Conservation (phyloP, 2,888 invertebrate species). For the Eilema depressum region DNA sequence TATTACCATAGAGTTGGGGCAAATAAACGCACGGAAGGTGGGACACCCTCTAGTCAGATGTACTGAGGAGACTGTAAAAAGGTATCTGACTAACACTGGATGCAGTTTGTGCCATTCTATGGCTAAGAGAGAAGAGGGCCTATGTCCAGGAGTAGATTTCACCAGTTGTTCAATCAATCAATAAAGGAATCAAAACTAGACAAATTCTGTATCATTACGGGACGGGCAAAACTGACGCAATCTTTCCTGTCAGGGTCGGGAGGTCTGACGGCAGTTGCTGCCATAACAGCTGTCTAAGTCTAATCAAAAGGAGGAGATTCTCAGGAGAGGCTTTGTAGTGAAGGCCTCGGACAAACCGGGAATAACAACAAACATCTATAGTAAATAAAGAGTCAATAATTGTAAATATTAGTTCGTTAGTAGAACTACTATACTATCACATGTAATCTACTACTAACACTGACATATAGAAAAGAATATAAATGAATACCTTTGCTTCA, state of each 20-base stretch:
- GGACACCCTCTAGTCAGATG: not conserved
- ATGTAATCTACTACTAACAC: not conserved
- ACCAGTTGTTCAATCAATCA: not conserved
- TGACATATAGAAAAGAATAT: slow-evolving; percentile 7
- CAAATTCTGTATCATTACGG: too few relatives aligned
- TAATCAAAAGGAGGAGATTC: not conserved
- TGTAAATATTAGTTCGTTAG: slow-evolving; percentile 2
- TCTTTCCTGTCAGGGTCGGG: too few relatives aligned
- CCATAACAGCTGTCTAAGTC: not conserved
- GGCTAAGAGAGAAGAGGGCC: not conserved
- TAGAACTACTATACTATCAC: not conserved
- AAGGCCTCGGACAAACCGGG: not conserved
- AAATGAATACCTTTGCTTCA: slow-evolving; percentile 88
- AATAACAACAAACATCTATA: not conserved
- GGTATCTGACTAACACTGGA: not conserved
- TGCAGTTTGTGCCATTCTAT: not conserved
- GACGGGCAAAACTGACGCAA: not conserved
- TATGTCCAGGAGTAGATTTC: not conserved
- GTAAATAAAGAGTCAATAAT: not conserved
- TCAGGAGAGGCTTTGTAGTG: not conserved
- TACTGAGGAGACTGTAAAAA: not conserved
- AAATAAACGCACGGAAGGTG: too few relatives aligned
- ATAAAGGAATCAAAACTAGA: not conserved
- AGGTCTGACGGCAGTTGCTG: not conserved
- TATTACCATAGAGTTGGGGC: not conserved